Conservation (phyloP, 2,797 vertebrate genomes). For the Trichosurus vulpecula region DNA sequence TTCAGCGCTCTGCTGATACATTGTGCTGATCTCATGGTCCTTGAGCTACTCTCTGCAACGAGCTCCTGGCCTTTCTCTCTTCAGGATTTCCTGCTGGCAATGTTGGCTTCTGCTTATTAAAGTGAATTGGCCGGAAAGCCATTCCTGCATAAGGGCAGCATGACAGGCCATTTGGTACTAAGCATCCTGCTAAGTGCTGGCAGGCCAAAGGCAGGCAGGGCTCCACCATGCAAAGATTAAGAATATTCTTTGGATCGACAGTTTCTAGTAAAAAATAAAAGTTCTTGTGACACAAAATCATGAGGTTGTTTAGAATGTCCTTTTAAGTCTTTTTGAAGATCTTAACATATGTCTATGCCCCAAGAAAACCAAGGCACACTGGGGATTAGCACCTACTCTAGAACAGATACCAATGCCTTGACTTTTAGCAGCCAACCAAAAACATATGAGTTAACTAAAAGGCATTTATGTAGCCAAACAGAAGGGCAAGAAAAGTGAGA, state of each 20-base stretch:
- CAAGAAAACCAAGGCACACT: not conserved
- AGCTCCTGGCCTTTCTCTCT: not conserved
- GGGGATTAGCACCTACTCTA: not conserved
- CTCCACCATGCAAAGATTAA: not conserved
- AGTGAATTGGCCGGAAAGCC: not conserved
- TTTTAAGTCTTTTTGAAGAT: not conserved
- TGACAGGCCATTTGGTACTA: not conserved
- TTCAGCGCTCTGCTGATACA: not conserved
- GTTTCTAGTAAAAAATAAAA: not conserved
- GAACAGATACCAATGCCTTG: not conserved
- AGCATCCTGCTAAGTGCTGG: not conserved
- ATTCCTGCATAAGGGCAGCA: not conserved
- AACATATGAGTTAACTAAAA: not conserved
- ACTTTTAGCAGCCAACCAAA: not conserved
- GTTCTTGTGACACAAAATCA: not conserved
- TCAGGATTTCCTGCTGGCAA: not conserved
- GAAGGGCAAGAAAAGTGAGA: not conserved
- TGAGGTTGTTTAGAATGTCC: not conserved
- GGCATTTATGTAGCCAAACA: not conserved
- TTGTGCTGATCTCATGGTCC: not conserved
- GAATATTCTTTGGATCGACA: not conserved
- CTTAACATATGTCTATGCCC: not conserved
- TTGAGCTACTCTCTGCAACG: not conserved
- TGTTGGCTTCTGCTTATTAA: not conserved
- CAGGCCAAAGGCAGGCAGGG: not conserved